Base-by-base conservation (phyloP, 2,113 vertebrate genomes). In the Arothron firmamentum region DNA sequence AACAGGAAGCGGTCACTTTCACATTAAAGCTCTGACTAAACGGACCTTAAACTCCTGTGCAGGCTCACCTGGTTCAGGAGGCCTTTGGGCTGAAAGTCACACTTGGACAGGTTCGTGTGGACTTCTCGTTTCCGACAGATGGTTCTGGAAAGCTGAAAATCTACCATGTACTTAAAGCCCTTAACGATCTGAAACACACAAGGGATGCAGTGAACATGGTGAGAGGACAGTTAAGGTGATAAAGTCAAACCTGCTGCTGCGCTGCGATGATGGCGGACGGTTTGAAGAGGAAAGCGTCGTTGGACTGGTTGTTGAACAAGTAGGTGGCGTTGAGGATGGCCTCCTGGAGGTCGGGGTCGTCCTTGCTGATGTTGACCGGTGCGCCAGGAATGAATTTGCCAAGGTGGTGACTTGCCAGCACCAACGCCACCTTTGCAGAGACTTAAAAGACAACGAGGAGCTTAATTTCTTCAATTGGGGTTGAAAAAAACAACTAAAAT, bases 221-320 rank as follows among this genome's bases (percentile, higher is more conserved):
- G 3, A 4, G n/a, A 15, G 18, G 10, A n/a, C 16, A 12, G 15
- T 17, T 28, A 3, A 28, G 14, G 5, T 16, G 14, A n/a, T 18
- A 8, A 21, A 11, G 49, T 21, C 20, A 1, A 81, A 90, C 90
- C 87, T 91, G 89, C 61, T 56, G 67, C 74, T 89, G 76, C 0
- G 87, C 89, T 5, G 57, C 53, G 51, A 46, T 19, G 28, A 91
- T 59, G 18, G 48, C 34, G 0, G 76, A 71, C 0, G 78, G 62
- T 66, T 65, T 91, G 76, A 90, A 91, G 28, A 91, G 78, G 57
- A 88, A 91, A 18, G 78, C 78, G 13, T 91, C 90, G 2, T 91
- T 90, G 21, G 89, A 88, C 72, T 78, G 64, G 47, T 88, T 88
- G 81, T 91, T 91, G 70, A 85, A 91, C 17, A 45, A 46, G 62